Percentiles rank a stretch among this genome's conserved stretches.
These are phyloP conservation scores for Hyperoodon ampullatus DNA, from an alignment of 2,113 vertebrate genomes.

Conservation along the genomic window DNA sequence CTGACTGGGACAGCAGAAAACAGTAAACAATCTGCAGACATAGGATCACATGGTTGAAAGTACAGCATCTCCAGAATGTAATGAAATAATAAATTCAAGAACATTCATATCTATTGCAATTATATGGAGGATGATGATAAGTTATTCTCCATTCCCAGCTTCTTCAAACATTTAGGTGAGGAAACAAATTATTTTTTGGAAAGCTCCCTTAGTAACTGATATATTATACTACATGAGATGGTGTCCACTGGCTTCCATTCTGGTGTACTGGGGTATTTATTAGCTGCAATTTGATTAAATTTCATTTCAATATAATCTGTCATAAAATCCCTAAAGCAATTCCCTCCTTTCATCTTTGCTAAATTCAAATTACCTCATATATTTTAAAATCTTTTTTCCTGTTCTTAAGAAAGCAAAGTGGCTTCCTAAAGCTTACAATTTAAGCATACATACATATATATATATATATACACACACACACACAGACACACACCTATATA, in stretches of 20 bases:
- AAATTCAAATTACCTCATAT: not conserved
- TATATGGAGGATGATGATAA: not conserved
- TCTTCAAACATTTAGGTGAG: not conserved
- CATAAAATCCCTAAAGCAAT: not conserved
- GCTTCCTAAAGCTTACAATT: not conserved
- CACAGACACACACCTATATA: not conserved
- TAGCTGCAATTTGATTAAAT: not conserved
- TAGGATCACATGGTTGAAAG: not conserved
- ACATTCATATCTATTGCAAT: not conserved
- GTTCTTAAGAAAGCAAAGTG: not conserved
- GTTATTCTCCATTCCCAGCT: not conserved
- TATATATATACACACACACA: fast-evolving
- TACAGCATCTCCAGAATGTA: not conserved
- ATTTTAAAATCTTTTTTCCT: not conserved
- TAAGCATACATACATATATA: not conserved
- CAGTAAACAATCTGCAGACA: not conserved
- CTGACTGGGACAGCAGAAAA: not conserved
- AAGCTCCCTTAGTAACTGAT: not conserved
- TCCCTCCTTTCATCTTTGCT: not conserved
- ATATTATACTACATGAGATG: not conserved
- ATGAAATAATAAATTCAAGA: not conserved
- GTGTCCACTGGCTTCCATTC: not conserved
- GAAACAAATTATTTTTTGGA: not conserved
- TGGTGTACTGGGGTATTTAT: not conserved
- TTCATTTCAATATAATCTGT: not conserved